Evolutionary conservation across 2,113 vertebrate species (phyloP).

Genomic region (Sander lucioperca): DNA sequence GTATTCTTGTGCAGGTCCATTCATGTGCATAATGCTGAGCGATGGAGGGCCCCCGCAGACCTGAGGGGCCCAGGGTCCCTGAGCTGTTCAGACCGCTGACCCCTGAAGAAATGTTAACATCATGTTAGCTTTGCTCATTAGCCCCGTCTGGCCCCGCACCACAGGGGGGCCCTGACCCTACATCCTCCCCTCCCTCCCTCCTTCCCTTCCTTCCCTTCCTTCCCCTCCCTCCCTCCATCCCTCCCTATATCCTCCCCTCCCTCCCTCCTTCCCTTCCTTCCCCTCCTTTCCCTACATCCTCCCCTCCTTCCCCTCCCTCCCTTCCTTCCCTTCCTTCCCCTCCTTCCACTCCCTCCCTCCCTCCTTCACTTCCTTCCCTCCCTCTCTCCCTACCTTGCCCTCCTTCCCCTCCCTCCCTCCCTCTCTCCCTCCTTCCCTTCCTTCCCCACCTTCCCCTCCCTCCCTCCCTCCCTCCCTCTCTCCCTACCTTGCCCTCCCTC

Average conservation of each 20-base stretch:
- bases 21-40: conserved; percentile 81
- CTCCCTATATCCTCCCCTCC: background rate
- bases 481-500: too few relatives aligned
- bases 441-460: too few relatives aligned
- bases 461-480: too few relatives aligned
- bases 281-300: background rate
- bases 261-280: too few relatives aligned
- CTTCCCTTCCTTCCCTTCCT: background rate
- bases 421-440: background rate
- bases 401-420: too few relatives aligned
- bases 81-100: conserved; percentile 79
- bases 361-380: background rate
- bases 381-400: too few relatives aligned
- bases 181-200: conserved; percentile 36
- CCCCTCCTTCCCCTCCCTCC: background rate
- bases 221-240: background rate
- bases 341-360: background rate
- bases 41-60: conserved; percentile 67
- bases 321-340: background rate
- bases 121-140: conserved; percentile 87
- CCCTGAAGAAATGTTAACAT: conserved; percentile 86
- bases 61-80: conserved; percentile 67
- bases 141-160: conserved; percentile 63
- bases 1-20: conserved; percentile 41
- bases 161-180: conserved; percentile 32